A percentile compares a stretch with the other conserved stretches of the same genome.
These are phyloP conservation scores for Dendronephthya gigantea DNA, from an alignment of 64 coral and sea anemone species.

Conservation along the genomic window DNA sequence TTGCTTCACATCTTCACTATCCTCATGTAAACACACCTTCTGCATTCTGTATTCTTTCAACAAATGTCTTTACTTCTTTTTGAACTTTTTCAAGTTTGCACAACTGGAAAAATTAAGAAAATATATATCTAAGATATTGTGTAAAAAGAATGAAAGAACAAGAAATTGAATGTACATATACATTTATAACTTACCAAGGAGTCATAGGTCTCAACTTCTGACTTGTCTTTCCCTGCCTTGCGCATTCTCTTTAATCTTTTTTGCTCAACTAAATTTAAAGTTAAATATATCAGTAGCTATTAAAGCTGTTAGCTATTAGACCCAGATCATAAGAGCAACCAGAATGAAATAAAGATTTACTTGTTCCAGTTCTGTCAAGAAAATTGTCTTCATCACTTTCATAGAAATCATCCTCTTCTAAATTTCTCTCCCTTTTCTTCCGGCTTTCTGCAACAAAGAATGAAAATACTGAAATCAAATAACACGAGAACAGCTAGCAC, in stretches of 20 bases:
- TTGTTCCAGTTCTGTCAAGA: slow-evolving; percentile 89
- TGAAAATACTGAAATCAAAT: not conserved
- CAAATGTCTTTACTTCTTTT: slow-evolving; percentile 21
- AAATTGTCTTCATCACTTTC: slow-evolving; percentile 99
- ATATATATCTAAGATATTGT: no score
- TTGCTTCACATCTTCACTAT: no score
- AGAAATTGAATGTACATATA: not conserved
- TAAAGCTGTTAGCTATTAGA: not conserved
- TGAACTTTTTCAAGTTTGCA: slow-evolving; percentile 20
- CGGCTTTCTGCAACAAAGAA: slow-evolving; percentile 53
- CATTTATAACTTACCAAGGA: slow-evolving; percentile 38
- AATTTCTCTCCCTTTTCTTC: slow-evolving; percentile 84
- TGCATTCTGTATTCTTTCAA: slow-evolving; percentile 15
- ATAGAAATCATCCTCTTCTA: slow-evolving; percentile 98
- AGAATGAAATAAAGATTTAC: slow-evolving; percentile 10
- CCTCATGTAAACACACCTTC: slow-evolving; percentile 26
- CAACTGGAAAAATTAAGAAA: not conserved
- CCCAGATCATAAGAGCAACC: not conserved
- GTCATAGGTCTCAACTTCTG: slow-evolving; percentile 52
- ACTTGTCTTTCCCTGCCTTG: slow-evolving; percentile 40
- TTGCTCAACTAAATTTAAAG: slow-evolving; percentile 57
- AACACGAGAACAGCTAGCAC: no score
- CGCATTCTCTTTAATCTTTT: slow-evolving; percentile 65
- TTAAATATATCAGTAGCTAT: not conserved
- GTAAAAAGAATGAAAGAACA: not conserved